Percentiles rank a stretch among this genome's conserved stretches.
phyloP scores from a whole-genome alignment of 2,888 invertebrate genomes.

The Sialis lutaria region DNA sequence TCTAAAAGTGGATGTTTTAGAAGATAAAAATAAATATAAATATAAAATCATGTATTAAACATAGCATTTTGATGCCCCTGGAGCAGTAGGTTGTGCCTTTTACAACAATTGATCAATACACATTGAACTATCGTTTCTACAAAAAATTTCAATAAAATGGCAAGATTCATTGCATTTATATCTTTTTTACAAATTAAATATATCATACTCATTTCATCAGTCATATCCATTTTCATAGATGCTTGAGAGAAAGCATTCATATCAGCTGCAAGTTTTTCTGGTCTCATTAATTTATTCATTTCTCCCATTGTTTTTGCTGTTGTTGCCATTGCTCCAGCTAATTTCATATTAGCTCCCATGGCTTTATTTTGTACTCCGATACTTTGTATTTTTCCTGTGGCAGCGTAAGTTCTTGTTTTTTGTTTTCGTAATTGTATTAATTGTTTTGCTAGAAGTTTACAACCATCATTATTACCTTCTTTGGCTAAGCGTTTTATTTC shows the following conservation, averaged over 20 bases:
- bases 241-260: slow-evolving; percentile 73
- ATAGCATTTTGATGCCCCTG: no score
- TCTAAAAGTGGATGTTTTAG: no score
- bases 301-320: slow-evolving; percentile 78
- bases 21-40: no score
- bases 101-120: neutral
- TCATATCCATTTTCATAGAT: slow-evolving; percentile 83
- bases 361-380: slow-evolving; percentile 75
- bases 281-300: slow-evolving; percentile 77
- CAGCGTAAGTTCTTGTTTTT: slow-evolving; percentile 63
- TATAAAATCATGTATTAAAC: no score
- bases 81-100: no score
- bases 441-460: slow-evolving; percentile 73
- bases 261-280: slow-evolving; percentile 64
- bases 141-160: no score
- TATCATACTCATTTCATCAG: slow-evolving; percentile 79
- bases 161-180: no score
- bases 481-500: slow-evolving; percentile 83
- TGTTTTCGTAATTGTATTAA: slow-evolving; percentile 75
- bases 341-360: slow-evolving; percentile 76
- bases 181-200: neutral
- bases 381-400: slow-evolving; percentile 60
- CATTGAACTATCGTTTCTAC: no score
- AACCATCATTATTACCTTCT: slow-evolving; percentile 71
- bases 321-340: slow-evolving; percentile 75